Conservation (phyloP, 2,888 invertebrate genomes). For the Pandemis heparana region DNA sequence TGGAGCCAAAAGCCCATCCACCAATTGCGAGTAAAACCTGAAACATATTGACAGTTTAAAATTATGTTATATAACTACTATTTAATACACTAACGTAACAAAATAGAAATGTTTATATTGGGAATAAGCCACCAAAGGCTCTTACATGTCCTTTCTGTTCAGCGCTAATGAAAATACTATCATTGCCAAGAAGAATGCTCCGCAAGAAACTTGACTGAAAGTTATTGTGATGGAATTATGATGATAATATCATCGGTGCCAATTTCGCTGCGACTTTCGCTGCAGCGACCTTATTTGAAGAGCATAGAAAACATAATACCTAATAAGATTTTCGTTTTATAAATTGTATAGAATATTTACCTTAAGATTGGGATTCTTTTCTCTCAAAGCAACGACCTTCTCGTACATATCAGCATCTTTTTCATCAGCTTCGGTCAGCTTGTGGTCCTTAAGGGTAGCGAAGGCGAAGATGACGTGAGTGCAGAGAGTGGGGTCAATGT, state of each 20-base stretch:
- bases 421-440: slow-evolving; percentile 91
- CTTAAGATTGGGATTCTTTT: slow-evolving; percentile 95
- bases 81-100: too few relatives aligned
- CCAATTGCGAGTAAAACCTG: slow-evolving; percentile 95
- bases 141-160: too few relatives aligned
- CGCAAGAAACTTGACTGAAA: too few relatives aligned
- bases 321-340: too few relatives aligned
- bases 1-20: slow-evolving; percentile 98
- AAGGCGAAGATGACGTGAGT: slow-evolving; percentile 98
- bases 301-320: neutral
- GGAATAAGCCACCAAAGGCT: too few relatives aligned
- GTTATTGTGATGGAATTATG: neutral
- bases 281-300: neutral
- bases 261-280: neutral
- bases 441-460: slow-evolving; percentile 94
- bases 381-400: slow-evolving; percentile 93
- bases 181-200: too few relatives aligned
- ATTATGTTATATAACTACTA: too few relatives aligned
- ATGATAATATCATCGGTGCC: neutral
- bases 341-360: slow-evolving; percentile 64
- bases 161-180: too few relatives aligned
- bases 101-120: too few relatives aligned
- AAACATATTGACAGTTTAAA: slow-evolving; percentile 36
- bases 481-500: slow-evolving; percentile 95
- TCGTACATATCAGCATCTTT: slow-evolving; percentile 95